These are phyloP conservation scores for Cebidichthys violaceus DNA, from an alignment of 2,113 vertebrate species.

Conservation along the genomic window DNA sequence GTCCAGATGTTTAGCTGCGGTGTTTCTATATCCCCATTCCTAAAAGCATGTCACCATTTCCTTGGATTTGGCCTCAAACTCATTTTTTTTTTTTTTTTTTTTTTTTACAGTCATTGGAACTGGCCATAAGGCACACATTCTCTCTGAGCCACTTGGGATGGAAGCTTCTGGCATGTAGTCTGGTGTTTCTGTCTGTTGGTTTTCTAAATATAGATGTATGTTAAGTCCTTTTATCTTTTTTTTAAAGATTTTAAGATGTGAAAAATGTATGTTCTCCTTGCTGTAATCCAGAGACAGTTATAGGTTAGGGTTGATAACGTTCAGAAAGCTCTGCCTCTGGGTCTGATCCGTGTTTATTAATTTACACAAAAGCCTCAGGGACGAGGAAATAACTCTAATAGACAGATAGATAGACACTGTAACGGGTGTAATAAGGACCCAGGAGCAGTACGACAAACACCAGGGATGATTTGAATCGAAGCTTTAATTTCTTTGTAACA, in stretches of 20 bases:
- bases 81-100: too few relatives aligned
- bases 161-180: neutral
- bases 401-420: neutral
- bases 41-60: neutral
- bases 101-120: neutral
- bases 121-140: neutral
- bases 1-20: neutral
- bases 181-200: neutral
- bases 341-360: neutral
- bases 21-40: neutral
- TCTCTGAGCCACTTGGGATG: neutral
- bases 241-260: neutral
- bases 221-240: neutral
- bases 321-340: neutral
- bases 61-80: neutral
- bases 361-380: neutral
- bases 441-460: too few relatives aligned
- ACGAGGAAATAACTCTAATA: neutral
- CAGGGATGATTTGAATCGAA: too few relatives aligned
- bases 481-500: too few relatives aligned
- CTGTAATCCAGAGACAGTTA: neutral
- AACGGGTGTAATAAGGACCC: too few relatives aligned
- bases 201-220: neutral
- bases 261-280: neutral
- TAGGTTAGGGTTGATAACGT: neutral